These are phyloP conservation scores for Saccostrea glomerata DNA, from an alignment of 1,140 invertebrate species.

Conservation along the genomic window DNA sequence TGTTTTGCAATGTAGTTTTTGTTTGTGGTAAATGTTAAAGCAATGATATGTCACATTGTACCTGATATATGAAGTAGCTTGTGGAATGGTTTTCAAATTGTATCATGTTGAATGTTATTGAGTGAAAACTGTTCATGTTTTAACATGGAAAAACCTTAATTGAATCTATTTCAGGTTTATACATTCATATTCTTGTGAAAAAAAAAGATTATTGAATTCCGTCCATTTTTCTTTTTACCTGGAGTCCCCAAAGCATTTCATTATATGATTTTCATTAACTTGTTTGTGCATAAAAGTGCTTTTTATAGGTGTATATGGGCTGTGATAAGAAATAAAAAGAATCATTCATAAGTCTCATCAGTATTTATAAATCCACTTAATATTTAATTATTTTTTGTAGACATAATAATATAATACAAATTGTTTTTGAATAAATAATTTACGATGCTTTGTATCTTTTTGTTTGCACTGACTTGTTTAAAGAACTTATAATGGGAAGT, in stretches of 20 bases:
- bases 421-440: constrained; percentile 22
- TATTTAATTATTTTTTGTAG: constrained; percentile 9
- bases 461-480: not conserved
- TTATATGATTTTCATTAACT: not conserved
- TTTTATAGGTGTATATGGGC: not conserved
- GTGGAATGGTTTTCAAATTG: too few relatives aligned
- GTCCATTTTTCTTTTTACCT: not conserved
- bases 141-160: not conserved
- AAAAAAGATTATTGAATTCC: not conserved
- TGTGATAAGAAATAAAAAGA: not conserved
- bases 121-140: not conserved
- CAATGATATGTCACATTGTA: not conserved
- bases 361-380: not conserved
- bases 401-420: constrained; percentile 11
- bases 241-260: not conserved
- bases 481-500: too few relatives aligned
- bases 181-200: not conserved
- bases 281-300: not conserved
- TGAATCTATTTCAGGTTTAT: not conserved
- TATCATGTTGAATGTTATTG: not conserved
- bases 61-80: too few relatives aligned
- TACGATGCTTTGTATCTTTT: not conserved
- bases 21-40: not conserved
- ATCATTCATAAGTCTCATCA: not conserved
- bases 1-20: not conserved